These are phyloP conservation scores for Gambusia affinis DNA, from an alignment of 2,113 vertebrate genomes.

Conservation along the genomic window DNA sequence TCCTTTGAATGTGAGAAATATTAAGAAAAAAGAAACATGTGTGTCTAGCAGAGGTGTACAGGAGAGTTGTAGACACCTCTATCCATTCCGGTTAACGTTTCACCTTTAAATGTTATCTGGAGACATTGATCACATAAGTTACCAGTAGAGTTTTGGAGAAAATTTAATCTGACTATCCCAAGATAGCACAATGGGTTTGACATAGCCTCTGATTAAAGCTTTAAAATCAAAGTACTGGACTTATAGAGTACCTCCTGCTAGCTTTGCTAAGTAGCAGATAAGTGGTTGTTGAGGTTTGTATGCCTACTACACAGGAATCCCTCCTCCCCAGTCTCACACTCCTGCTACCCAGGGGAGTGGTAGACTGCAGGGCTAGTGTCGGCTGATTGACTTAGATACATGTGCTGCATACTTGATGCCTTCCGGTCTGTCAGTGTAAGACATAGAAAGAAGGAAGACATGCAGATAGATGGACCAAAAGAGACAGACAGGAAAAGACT, in stretches of 20 bases:
- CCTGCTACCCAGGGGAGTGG: constrained; percentile 66
- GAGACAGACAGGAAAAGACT: constrained; percentile 17
- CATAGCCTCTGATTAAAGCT: constrained; percentile 44
- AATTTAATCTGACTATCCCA: constrained; percentile 25
- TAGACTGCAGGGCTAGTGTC: constrained; percentile 66
- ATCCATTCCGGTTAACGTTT: background rate
- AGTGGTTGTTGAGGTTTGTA: constrained; percentile 72
- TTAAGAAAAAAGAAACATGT: background rate
- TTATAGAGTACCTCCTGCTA: constrained; percentile 51
- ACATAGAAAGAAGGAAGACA: constrained; percentile 12
- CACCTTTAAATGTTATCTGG: background rate
- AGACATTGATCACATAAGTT: constrained; percentile 9
- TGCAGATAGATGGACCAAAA: constrained; percentile 15
- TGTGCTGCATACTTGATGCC: constrained; percentile 74
- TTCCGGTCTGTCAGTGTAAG: constrained; percentile 51
- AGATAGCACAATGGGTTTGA: constrained; percentile 23
- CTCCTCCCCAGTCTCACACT: constrained; percentile 60
- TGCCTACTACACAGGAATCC: constrained; percentile 71
- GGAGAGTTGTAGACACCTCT: background rate
- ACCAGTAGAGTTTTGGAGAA: constrained; percentile 3
- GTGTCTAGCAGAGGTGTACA: constrained; percentile 1
- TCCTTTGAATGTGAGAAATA: constrained; percentile 22
- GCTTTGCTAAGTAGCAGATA: constrained; percentile 75
- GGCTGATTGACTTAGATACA: constrained; percentile 75
- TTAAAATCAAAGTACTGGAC: constrained; percentile 24